A percentile compares a stretch with the other conserved stretches of the same genome.
Evolutionary conservation across 2,113 vertebrate species (phyloP).

Genomic region (Periophthalmus modestus): DNA sequence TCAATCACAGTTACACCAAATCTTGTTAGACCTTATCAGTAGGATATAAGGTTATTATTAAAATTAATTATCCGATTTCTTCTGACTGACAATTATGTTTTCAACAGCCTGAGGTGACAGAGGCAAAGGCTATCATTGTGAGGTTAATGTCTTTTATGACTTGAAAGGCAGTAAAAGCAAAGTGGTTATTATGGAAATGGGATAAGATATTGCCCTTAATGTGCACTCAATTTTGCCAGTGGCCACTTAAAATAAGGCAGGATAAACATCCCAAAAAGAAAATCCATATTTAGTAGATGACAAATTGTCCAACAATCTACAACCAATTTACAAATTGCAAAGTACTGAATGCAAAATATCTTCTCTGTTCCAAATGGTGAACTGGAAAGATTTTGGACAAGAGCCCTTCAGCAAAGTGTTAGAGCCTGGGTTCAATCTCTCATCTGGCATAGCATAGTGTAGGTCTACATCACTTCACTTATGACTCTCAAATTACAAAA

Average conservation of each 20-base stretch:
- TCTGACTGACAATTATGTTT: slow-evolving; percentile 14
- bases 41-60: slow-evolving; percentile 25
- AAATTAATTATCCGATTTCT: slow-evolving; percentile 34
- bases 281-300: not conserved
- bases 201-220: slow-evolving; percentile 8
- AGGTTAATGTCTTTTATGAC: slow-evolving; percentile 27
- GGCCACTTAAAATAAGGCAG: not conserved
- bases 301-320: not conserved
- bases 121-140: slow-evolving; percentile 12
- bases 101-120: slow-evolving; percentile 24
- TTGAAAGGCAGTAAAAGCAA: slow-evolving; percentile 24
- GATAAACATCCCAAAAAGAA: not conserved
- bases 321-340: not conserved
- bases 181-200: slow-evolving; percentile 15
- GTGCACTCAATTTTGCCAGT: not conserved
- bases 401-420: not conserved
- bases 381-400: not conserved
- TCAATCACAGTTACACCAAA: slow-evolving; percentile 17
- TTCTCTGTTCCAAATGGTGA: not conserved
- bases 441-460: too few species aligned
- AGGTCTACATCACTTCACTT: too few species aligned
- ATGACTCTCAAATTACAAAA: too few species aligned
- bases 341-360: not conserved
- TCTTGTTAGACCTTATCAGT: slow-evolving; percentile 39
- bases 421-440: too few species aligned